Evolutionary conservation across 1,140 invertebrate species (phyloP).

Genomic region (Cephus cinctus): DNA sequence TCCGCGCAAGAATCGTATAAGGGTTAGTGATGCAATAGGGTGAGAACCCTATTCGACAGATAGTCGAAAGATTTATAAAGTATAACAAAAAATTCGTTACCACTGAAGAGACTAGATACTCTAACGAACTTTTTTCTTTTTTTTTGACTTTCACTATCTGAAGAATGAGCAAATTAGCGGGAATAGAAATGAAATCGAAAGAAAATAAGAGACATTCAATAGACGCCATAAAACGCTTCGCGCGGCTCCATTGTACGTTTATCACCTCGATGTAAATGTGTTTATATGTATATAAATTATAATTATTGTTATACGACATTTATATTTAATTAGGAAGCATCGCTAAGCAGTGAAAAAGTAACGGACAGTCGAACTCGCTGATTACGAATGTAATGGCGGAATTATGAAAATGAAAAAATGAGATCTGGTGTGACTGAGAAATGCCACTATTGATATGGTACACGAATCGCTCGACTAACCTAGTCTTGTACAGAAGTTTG

Average conservation of each 20-base stretch:
- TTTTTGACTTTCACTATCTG: not conserved
- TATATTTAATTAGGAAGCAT: constrained; percentile 44
- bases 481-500: constrained; percentile 53
- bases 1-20: no score
- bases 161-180: not conserved
- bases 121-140: no score
- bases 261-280: constrained; percentile 48
- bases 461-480: constrained; percentile 47
- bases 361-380: not conserved
- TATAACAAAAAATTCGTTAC: no score
- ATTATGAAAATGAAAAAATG: constrained; percentile 10
- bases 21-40: no score
- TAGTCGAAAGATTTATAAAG: no score
- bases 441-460: constrained; percentile 21
- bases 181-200: not conserved
- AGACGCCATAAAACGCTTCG: not conserved
- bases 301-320: constrained; percentile 43
- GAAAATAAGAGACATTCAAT: not conserved
- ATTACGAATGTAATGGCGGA: constrained; percentile 11
- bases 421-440: not conserved
- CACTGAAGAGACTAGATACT: no score
- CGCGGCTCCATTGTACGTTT: constrained; percentile 23
- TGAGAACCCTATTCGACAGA: no score
- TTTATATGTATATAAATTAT: constrained; percentile 55
- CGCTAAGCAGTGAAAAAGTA: constrained; percentile 15